A percentile compares a stretch with the other conserved stretches of the same genome.
phyloP scores from a whole-genome alignment of 2,888 invertebrate species.

The Folsomia candida region DNA sequence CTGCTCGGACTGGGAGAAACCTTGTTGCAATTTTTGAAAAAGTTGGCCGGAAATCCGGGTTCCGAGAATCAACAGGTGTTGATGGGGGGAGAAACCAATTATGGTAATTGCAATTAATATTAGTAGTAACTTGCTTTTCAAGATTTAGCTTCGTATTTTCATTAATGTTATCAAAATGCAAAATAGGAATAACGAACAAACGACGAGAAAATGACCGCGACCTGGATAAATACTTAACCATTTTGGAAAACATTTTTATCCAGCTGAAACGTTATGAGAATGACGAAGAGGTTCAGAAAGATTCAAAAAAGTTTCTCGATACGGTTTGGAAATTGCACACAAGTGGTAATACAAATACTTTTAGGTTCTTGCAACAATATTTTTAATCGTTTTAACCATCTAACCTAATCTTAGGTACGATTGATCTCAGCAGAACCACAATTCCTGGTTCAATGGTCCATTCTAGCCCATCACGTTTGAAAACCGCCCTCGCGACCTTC shows the following conservation, averaged over 20 bases:
- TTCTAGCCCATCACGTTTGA: slow-evolving; percentile 15
- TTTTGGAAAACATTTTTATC: slow-evolving; percentile 1
- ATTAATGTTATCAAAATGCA: too few relatives aligned
- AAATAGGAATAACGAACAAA: too few relatives aligned
- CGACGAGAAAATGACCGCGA: not conserved
- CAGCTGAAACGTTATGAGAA: not conserved
- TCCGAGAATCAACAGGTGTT: not conserved
- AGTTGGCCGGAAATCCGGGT: too few relatives aligned
- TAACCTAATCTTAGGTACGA: slow-evolving; percentile 11
- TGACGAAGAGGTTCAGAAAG: not conserved
- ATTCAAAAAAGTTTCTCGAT: not conserved
- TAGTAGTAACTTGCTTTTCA: too few relatives aligned
- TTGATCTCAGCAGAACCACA: slow-evolving; percentile 5
- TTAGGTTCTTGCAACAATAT: not conserved
- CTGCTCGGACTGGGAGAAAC: slow-evolving; percentile 1
- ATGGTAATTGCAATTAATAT: too few relatives aligned
- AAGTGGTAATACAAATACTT: not conserved
- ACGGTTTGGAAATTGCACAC: not conserved
- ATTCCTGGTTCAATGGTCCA: slow-evolving; percentile 18
- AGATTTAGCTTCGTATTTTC: too few relatives aligned
- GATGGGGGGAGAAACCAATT: not conserved
- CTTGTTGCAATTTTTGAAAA: not conserved
- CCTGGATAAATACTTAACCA: not conserved
- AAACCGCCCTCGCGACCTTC: not conserved
- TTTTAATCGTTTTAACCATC: not conserved